Evolutionary conservation across 2,113 vertebrate genomes (phyloP), one percentile per base, ranked within the genome.

Genomic region (Hypomesus transpacificus): DNA sequence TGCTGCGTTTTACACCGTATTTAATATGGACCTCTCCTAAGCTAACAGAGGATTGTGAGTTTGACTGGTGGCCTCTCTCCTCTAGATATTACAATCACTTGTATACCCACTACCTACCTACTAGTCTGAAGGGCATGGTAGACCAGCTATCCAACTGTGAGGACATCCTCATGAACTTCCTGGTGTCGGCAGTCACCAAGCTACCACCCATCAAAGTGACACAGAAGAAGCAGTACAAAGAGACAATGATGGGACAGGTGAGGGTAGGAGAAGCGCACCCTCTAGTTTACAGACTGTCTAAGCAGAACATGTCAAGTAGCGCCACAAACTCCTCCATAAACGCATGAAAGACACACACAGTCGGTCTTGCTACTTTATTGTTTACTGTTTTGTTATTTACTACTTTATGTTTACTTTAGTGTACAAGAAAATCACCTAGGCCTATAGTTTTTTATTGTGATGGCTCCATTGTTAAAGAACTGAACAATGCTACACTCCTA

Each of bases 191-290:
- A 0, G 96, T 98, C 85, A 95, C 96, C 76, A 98, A 97, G 90
- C 91, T 99, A 89, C 97, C 97, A 79, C 97, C 97, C 80, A 95
- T 99, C 90, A 99, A 99, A 92, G 96, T 99, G 88, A 98, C 97
- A 17, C 97, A 98, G 90, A 99, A 99, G 88, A 99, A 99, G 85
- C 97, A 99, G 86, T 99, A 99, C 86, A 99, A 99, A 81, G 97
- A 99, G 90, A 96, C 96, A 62, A 98, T 99, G 96, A 99, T 99
- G 97, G 95, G 94, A 86, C 97, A 99, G 97, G 97, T 99, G 78
- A 82, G 81, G 24, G 24, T 9, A 56, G 4, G 54, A 17, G 18
- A 24, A 51, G 13, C 16, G 3, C 70, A 67, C 26, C 18, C 18
- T 8, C 1, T 22, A 14, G 31, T 16, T 46, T 46, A 39, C 34